Percentiles rank a stretch among this genome's conserved stretches.
These are phyloP conservation scores for Stegodyphus mimosarum DNA, from an alignment of 1,140 invertebrate genomes.

Conservation along the genomic window DNA sequence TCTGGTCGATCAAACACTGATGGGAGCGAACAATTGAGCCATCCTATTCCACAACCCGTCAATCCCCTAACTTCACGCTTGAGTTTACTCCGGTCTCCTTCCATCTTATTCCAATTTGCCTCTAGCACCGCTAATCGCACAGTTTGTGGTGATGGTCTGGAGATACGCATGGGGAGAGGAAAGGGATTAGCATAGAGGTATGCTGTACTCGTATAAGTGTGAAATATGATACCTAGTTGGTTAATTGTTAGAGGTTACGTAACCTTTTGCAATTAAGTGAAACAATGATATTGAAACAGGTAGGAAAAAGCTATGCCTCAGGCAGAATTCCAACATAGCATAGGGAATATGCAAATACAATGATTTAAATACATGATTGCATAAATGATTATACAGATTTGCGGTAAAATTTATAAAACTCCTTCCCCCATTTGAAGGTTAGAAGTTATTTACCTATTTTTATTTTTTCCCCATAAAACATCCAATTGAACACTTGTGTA, in stretches of 20 bases:
- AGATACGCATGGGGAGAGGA: constrained; percentile 26
- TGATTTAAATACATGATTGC: too few relatives aligned
- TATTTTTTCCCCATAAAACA: too few relatives aligned
- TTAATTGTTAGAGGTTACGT: constrained; percentile 37
- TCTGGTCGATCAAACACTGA: constrained; percentile 58
- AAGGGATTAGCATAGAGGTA: constrained; percentile 32
- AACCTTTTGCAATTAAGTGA: constrained; percentile 22
- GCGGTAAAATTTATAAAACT: too few relatives aligned
- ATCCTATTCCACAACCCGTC: constrained; percentile 17
- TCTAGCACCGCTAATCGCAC: constrained; percentile 52
- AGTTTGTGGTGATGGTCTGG: constrained; percentile 42
- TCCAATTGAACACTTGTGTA: too few relatives aligned
- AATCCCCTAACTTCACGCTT: constrained; percentile 42
- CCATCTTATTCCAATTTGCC: constrained; percentile 53
- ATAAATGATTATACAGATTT: too few relatives aligned
- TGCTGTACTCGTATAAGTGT: constrained; percentile 3
- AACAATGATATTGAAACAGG: too few relatives aligned
- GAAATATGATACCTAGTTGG: constrained; percentile 34
- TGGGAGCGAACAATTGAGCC: constrained; percentile 53
- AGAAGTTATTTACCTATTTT: too few relatives aligned
- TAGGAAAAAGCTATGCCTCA: too few relatives aligned
- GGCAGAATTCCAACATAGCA: too few relatives aligned
- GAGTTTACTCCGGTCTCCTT: constrained; percentile 17
- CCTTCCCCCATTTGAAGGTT: too few relatives aligned
- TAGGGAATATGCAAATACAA: too few relatives aligned